These are phyloP conservation scores for Phoenoteleia sp. DNA, from an alignment of 2,888 invertebrate species.

Conservation along the genomic window DNA sequence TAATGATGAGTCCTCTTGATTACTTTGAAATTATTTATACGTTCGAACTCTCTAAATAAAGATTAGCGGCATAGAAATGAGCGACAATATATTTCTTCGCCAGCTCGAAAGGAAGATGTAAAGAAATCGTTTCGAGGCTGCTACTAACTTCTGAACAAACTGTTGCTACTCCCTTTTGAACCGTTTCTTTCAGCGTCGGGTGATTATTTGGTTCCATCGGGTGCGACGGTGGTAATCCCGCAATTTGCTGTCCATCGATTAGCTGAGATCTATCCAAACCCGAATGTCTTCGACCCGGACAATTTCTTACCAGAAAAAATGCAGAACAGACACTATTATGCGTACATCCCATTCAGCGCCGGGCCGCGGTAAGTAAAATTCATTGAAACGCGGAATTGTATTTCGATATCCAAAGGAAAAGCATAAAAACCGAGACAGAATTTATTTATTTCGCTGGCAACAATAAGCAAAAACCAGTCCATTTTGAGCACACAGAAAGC, in stretches of 20 bases:
- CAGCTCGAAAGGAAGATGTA: slow-evolving; percentile 8
- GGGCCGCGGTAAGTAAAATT: slow-evolving; percentile 88
- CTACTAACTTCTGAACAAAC: slow-evolving; percentile 47
- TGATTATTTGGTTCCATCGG: slow-evolving; percentile 90
- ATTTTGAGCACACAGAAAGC: slow-evolving; percentile 30
- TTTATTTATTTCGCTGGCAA: slow-evolving; percentile 41
- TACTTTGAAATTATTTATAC: not conserved
- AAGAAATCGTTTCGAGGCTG: slow-evolving; percentile 29
- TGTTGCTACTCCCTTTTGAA: slow-evolving; percentile 65
- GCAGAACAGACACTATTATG: slow-evolving; percentile 92
- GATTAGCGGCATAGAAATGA: slow-evolving; percentile 40
- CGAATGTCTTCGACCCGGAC: slow-evolving; percentile 92
- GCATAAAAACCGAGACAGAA: not conserved
- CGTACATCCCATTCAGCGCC: slow-evolving; percentile 93
- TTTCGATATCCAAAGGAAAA: not conserved
- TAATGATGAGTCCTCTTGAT: not conserved
- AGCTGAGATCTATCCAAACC: slow-evolving; percentile 90
- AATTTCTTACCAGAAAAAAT: slow-evolving; percentile 93
- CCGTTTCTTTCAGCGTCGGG: slow-evolving; percentile 90
- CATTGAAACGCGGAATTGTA: slow-evolving; percentile 57
- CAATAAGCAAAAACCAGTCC: slow-evolving; percentile 47
- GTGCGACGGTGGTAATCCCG: slow-evolving; percentile 90
- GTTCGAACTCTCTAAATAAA: slow-evolving; percentile 10
- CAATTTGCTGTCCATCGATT: slow-evolving; percentile 91
- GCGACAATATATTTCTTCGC: slow-evolving; percentile 26